These are phyloP conservation scores for Sylvia borin DNA, from an alignment of 2,797 vertebrate species.

Conservation along the genomic window DNA sequence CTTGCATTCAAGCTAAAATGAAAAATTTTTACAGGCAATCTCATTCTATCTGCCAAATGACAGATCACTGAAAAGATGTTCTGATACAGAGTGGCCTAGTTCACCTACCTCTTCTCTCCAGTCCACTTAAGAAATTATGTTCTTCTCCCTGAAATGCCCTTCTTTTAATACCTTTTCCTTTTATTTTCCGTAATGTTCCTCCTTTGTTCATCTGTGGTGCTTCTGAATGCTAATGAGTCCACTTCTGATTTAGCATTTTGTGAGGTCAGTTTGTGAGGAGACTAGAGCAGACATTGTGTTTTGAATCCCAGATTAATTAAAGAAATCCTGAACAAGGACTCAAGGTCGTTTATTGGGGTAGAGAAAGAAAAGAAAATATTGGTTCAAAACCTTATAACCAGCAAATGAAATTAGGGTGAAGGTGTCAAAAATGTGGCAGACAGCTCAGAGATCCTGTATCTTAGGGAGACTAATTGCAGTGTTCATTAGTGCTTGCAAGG, in stretches of 20 bases:
- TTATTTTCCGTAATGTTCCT: slow-evolving; percentile 46
- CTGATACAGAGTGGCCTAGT: neutral
- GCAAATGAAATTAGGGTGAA: neutral
- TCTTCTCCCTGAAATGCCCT: neutral
- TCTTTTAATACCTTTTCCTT: slow-evolving; percentile 39
- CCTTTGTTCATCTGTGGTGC: neutral
- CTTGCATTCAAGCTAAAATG: slow-evolving; percentile 9
- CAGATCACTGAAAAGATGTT: slow-evolving; percentile 1
- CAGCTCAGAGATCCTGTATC: neutral
- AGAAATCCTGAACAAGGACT: neutral
- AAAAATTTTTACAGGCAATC: neutral
- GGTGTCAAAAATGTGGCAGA: neutral
- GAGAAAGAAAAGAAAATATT: neutral
- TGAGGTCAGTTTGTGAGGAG: slow-evolving; percentile 30
- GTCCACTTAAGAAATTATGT: slow-evolving; percentile 60
- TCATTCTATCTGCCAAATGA: neutral
- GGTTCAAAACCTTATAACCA: neutral
- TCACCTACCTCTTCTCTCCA: slow-evolving; percentile 8
- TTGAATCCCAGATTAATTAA: slow-evolving; percentile 30
- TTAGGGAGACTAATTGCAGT: neutral
- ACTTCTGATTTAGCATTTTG: slow-evolving; percentile 35
- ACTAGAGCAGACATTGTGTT: neutral
- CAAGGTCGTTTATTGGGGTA: neutral
- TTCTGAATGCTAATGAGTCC: slow-evolving; percentile 55
- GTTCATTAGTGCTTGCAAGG: neutral